Evolutionary conservation across 2,888 invertebrate genomes (phyloP).

Genomic region (Trimorus sp.): DNA sequence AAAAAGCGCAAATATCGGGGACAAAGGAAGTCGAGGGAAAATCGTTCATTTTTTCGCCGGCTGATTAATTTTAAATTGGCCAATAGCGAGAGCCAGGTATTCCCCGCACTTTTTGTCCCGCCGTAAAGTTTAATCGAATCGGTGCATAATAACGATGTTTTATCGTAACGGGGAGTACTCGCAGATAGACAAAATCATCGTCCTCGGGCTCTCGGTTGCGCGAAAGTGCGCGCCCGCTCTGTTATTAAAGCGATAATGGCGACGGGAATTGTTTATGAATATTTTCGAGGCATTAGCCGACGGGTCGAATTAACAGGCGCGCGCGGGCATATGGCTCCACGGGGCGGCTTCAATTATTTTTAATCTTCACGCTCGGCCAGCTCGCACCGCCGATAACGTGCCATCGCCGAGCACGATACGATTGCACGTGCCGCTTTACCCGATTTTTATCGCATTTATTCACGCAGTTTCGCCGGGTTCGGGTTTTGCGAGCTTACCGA

Average conservation of each 20-base stretch:
- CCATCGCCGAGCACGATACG: constrained; percentile 32
- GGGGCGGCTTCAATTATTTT: constrained; percentile 65
- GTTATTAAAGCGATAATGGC: constrained; percentile 70
- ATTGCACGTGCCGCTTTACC: constrained; percentile 37
- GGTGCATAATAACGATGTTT: constrained; percentile 63
- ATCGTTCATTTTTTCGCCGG: too few species aligned
- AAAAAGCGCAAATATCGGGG: too few species aligned
- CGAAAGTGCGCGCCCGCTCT: constrained; percentile 62
- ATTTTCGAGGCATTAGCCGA: constrained; percentile 60
- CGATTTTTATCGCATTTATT: constrained; percentile 26
- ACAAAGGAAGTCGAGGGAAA: too few species aligned
- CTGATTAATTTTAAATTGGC: constrained; percentile 37
- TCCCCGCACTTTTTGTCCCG: constrained; percentile 44
- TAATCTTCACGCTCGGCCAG: constrained; percentile 55
- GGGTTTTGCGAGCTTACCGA: too few species aligned
- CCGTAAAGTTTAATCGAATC: constrained; percentile 60
- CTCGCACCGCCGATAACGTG: constrained; percentile 40
- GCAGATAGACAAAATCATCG: constrained; percentile 62
- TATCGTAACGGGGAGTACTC: constrained; percentile 53
- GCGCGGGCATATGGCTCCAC: constrained; percentile 58
- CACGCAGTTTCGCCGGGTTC: too few species aligned
- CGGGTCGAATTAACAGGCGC: constrained; percentile 45
- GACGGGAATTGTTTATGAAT: constrained; percentile 68
- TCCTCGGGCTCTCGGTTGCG: constrained; percentile 54
- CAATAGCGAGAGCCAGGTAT: constrained; percentile 24